Conservation (phyloP, 2,797 vertebrate species). For the Eutrigla gurnardus region DNA sequence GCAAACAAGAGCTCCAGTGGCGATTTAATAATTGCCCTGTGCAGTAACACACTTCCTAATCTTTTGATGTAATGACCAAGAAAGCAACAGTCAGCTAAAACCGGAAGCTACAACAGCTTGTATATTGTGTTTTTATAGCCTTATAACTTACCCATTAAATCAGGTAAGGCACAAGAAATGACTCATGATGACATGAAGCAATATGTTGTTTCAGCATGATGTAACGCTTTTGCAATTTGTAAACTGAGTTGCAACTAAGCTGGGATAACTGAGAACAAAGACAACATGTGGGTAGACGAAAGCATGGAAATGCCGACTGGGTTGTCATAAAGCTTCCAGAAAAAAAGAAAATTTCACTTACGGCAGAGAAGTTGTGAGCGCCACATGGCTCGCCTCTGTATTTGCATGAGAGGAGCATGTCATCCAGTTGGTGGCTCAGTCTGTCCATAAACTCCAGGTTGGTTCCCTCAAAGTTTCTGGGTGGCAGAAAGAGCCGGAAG, state of each 20-base stretch:
- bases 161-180: background rate
- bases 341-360: slow-evolving; percentile 84
- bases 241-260: background rate
- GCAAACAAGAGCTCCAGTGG: background rate
- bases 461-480: slow-evolving; percentile 96
- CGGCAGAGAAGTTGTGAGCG: slow-evolving; percentile 97
- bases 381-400: slow-evolving; percentile 95
- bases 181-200: slow-evolving; percentile 4
- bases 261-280: background rate
- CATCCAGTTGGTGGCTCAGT: slow-evolving; percentile 96
- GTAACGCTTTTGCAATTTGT: slow-evolving; percentile 23
- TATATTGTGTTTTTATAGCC: slow-evolving; percentile 19
- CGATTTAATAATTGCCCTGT: slow-evolving; percentile 12
- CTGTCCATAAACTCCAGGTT: slow-evolving; percentile 97
- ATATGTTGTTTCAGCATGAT: slow-evolving; percentile 18
- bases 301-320: background rate
- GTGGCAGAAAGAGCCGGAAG: slow-evolving; percentile 96
- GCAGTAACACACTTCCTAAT: slow-evolving; percentile 14
- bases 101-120: slow-evolving; percentile 7
- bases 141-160: background rate
- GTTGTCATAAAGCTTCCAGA: background rate
- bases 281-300: background rate
- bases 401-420: slow-evolving; percentile 98
- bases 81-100: slow-evolving; percentile 11
- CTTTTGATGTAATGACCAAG: slow-evolving; percentile 15